Conservation (phyloP, 2,888 invertebrate genomes). For the Omphaloscelis lunosa region DNA sequence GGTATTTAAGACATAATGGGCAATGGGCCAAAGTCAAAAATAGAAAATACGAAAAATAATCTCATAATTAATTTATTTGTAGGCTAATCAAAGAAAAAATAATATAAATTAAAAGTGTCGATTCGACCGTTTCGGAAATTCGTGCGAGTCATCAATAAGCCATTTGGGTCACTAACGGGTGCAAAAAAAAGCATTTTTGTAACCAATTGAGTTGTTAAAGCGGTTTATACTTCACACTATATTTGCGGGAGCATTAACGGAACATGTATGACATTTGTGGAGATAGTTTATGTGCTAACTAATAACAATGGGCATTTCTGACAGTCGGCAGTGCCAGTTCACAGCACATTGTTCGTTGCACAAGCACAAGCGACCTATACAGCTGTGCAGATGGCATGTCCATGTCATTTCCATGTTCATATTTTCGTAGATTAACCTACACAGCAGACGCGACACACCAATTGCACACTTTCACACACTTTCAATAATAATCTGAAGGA, state of each 20-base stretch:
- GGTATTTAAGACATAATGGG: background rate
- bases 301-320: constrained; percentile 77
- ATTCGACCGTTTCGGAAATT: no score
- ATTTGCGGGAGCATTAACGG: constrained; percentile 42
- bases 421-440: background rate
- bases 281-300: constrained; percentile 78
- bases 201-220: background rate
- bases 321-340: constrained; percentile 67
- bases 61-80: background rate
- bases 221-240: constrained; percentile 6
- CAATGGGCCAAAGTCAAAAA: background rate
- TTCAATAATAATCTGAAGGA: background rate
- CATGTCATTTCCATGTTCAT: background rate
- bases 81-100: no score
- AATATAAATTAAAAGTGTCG: no score
- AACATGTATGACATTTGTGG: constrained; percentile 69
- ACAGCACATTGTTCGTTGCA: constrained; percentile 72
- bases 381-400: background rate
- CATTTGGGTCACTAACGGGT: no score
- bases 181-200: background rate
- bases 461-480: background rate
- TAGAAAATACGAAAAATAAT: background rate
- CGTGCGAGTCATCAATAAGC: no score
- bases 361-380: constrained; percentile 39
- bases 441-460: background rate